Conservation (phyloP, 1,140 invertebrate species). For the Drosophila santomea region DNA sequence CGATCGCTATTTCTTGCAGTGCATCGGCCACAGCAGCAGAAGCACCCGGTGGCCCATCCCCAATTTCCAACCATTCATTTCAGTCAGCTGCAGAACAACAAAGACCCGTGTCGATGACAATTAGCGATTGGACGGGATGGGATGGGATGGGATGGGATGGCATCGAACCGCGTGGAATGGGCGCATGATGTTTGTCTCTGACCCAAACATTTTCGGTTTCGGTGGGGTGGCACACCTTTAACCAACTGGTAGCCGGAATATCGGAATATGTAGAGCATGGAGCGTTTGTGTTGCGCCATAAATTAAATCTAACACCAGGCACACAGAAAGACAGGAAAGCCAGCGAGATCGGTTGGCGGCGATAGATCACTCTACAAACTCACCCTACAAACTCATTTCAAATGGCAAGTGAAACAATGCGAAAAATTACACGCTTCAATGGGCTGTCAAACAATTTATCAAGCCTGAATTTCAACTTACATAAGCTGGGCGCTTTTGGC, state of each 20-base stretch:
- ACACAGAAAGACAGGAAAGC: constrained; percentile 22
- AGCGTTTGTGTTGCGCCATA: constrained; percentile 74
- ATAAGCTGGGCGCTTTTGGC: constrained; percentile 12
- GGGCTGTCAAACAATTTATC: constrained; percentile 45
- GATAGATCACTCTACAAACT: constrained; percentile 17
- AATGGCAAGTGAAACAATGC: constrained; percentile 58
- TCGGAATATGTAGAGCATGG: constrained; percentile 79
- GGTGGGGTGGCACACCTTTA: constrained; percentile 37
- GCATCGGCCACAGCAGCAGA: constrained; percentile 24
- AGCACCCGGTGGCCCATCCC: constrained; percentile 53
- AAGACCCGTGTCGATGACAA: constrained; percentile 78
- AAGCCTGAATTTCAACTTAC: constrained; percentile 27
- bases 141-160: constrained; percentile 57
- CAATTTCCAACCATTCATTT: constrained; percentile 67
- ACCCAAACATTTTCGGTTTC: constrained; percentile 41
- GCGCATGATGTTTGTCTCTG: constrained; percentile 25
- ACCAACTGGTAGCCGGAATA: constrained; percentile 63
- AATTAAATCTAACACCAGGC: constrained; percentile 78
- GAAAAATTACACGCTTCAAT: constrained; percentile 52
- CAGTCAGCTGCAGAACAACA: constrained; percentile 63
- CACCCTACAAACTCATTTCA: constrained; percentile 31
- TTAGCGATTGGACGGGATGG: constrained; percentile 58
- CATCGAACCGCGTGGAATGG: constrained; percentile 30
- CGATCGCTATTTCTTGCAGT: not conserved
- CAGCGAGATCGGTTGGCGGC: constrained; percentile 47